phyloP scores from a whole-genome alignment of 2,888 invertebrate species.

The Dryococelus australis region DNA sequence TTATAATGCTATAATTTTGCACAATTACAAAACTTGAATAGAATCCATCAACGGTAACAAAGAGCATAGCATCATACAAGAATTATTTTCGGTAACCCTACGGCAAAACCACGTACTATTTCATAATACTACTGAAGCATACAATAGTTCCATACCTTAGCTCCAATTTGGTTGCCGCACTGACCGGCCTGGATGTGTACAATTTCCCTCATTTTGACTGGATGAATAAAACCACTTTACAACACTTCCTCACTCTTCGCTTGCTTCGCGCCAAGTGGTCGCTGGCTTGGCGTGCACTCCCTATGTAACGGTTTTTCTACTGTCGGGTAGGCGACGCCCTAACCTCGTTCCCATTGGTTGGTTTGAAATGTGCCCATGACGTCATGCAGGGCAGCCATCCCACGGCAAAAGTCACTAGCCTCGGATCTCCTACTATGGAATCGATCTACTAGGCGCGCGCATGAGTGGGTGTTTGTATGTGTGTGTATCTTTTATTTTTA shows the following conservation, averaged over 20 bases:
- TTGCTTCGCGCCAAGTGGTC: constrained; percentile 36
- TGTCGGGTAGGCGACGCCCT: constrained; percentile 26
- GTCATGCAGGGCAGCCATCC: constrained; percentile 24
- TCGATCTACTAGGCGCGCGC: background rate
- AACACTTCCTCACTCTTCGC: background rate
- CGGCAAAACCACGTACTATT: too few relatives aligned
- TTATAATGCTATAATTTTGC: too few relatives aligned
- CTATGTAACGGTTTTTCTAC: constrained; percentile 40
- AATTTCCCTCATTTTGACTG: constrained; percentile 81
- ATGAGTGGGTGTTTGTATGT: too few relatives aligned
- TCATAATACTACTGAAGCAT: background rate
- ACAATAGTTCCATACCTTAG: constrained; percentile 70
- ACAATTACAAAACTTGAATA: too few relatives aligned
- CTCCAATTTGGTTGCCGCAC: constrained; percentile 92
- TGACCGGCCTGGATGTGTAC: constrained; percentile 91
- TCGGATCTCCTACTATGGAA: background rate
- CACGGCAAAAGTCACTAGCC: constrained; percentile 28
- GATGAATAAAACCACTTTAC: background rate
- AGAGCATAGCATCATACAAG: too few relatives aligned
- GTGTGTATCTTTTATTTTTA: too few relatives aligned
- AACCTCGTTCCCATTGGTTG: constrained; percentile 35
- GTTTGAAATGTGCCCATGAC: constrained; percentile 21
- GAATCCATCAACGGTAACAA: too few relatives aligned
- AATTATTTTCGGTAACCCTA: too few relatives aligned
- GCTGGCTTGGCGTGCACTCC: background rate